phyloP scores from a whole-genome alignment of 2,888 invertebrate genomes.

The Sinelater perroti region DNA sequence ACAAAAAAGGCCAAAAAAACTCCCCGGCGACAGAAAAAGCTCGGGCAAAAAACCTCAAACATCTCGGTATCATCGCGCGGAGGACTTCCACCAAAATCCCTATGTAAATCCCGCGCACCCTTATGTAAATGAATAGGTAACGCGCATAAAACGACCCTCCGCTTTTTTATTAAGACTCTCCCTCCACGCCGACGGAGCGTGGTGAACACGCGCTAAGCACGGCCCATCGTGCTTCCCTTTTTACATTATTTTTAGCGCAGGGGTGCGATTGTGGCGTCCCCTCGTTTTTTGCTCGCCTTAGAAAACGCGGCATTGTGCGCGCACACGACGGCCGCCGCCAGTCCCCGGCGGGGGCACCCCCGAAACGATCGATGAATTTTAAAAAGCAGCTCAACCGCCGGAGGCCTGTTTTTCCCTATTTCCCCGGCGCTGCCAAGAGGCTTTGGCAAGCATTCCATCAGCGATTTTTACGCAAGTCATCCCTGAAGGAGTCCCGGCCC shows the following conservation, averaged over 20 bases:
- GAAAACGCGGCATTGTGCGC: slow-evolving; percentile 43
- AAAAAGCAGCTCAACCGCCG: too few relatives aligned
- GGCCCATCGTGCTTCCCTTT: slow-evolving; percentile 44
- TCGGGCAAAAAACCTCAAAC: background rate
- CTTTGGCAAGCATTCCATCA: slow-evolving; percentile 37
- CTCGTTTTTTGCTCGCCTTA: slow-evolving; percentile 42
- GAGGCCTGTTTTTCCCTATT: background rate
- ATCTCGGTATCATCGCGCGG: too few relatives aligned
- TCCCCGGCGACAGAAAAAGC: background rate
- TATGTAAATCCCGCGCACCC: slow-evolving; percentile 36
- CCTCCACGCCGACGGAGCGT: slow-evolving; percentile 42
- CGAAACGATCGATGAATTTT: too few relatives aligned
- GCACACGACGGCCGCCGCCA: too few relatives aligned
- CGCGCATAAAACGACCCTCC: slow-evolving; percentile 41
- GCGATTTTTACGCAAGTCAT: slow-evolving; percentile 43
- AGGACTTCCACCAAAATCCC: slow-evolving; percentile 27
- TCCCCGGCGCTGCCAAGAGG: slow-evolving; percentile 6
- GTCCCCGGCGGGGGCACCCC: too few relatives aligned
- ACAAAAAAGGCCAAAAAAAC: slow-evolving; percentile 1
- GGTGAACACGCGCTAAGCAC: slow-evolving; percentile 46
- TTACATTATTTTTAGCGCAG: slow-evolving; percentile 46
- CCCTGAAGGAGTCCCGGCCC: slow-evolving; percentile 30
- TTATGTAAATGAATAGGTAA: slow-evolving; percentile 39
- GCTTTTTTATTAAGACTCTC: slow-evolving; percentile 40
- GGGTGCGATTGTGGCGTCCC: slow-evolving; percentile 37